phyloP scores from a whole-genome alignment of 2,797 vertebrate species.

The Lemur catta region DNA sequence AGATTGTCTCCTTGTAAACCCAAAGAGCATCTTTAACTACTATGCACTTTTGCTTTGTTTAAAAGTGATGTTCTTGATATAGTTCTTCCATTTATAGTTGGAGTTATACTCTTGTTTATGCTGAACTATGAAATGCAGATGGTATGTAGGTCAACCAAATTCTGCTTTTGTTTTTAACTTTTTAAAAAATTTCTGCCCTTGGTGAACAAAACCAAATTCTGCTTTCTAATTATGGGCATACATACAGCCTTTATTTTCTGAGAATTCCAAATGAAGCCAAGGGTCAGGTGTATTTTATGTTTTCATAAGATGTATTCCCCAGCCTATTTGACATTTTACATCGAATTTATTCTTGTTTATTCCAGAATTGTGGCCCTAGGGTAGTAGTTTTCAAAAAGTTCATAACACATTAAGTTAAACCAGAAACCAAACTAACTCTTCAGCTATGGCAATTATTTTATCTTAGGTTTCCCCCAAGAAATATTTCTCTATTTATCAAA shows the following conservation, averaged over 20 bases:
- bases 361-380: background rate
- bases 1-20: background rate
- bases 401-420: background rate
- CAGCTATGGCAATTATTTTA: background rate
- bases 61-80: background rate
- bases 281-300: background rate
- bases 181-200: too few species aligned
- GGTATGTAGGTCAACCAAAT: background rate
- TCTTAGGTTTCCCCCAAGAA: background rate
- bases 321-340: background rate
- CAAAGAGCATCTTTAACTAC: background rate
- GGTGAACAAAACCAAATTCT: background rate
- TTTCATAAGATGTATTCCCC: background rate
- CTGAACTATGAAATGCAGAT: background rate
- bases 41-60: background rate
- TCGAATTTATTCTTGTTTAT: background rate
- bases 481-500: background rate
- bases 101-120: background rate
- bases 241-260: background rate
- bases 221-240: background rate
- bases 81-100: background rate
- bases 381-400: background rate
- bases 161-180: background rate
- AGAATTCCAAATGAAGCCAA: slow-evolving; percentile 20
- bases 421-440: background rate